Conservation (phyloP, 2,888 invertebrate genomes). For the Phengaris alcon region DNA sequence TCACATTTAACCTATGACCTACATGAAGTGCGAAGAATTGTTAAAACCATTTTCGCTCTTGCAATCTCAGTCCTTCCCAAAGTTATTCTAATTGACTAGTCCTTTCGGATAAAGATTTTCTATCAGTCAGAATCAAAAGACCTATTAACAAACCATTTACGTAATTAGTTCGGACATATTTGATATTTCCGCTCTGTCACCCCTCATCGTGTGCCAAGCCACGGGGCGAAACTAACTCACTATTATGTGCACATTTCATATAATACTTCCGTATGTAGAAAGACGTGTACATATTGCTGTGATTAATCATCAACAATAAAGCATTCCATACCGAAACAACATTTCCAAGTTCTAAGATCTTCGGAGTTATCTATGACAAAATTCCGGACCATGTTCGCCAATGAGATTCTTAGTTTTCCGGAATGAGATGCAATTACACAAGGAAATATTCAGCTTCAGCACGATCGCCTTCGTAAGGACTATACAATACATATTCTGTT, state of each 20-base stretch:
- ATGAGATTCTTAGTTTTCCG: too few species aligned
- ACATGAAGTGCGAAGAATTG: too few species aligned
- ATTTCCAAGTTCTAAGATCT: not conserved
- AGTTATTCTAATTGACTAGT: too few species aligned
- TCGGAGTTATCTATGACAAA: not conserved
- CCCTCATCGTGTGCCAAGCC: constrained; percentile 18
- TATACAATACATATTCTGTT: too few species aligned
- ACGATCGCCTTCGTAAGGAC: too few species aligned
- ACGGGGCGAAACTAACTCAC: constrained; percentile 15
- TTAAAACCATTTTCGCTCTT: too few species aligned
- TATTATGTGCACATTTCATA: constrained; percentile 17
- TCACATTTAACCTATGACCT: too few species aligned
- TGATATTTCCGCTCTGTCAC: constrained; percentile 20
- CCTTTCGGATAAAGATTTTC: too few species aligned
- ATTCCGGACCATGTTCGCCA: not conserved
- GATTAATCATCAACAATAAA: not conserved
- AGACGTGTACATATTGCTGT: not conserved
- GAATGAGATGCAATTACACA: too few species aligned
- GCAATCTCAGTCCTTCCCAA: too few species aligned
- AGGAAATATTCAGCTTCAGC: too few species aligned
- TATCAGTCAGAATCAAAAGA: too few species aligned
- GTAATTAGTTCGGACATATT: constrained; percentile 10
- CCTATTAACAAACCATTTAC: not conserved
- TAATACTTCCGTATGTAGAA: constrained; percentile 1
- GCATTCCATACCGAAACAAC: not conserved